These are phyloP conservation scores for Hemistola chrysoprasaria DNA, from an alignment of 2,888 invertebrate genomes.

Conservation along the genomic window DNA sequence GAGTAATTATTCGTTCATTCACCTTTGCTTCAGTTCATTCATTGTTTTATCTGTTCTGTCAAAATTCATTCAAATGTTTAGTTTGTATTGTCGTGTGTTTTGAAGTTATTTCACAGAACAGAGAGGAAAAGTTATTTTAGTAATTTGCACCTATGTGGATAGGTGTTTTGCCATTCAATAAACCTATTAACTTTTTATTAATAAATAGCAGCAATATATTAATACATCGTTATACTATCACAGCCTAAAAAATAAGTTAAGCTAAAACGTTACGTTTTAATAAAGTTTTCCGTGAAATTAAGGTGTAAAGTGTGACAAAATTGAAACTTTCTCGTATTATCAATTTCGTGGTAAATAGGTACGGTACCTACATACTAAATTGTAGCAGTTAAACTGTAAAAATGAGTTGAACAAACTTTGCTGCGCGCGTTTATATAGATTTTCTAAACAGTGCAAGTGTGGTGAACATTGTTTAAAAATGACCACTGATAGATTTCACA, in stretches of 20 bases:
- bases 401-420: conserved; percentile 71
- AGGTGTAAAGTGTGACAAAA: conserved; percentile 55
- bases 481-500: conserved; percentile 84
- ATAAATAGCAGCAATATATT: too few species aligned
- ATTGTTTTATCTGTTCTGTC: conserved; percentile 10
- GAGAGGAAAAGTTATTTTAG: too few species aligned
- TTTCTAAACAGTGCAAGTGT: conserved; percentile 11
- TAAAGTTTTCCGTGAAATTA: conserved; percentile 1
- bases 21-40: conserved; percentile 9
- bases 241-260: too few species aligned
- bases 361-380: too few species aligned
- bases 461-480: conserved; percentile 52
- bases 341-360: conserved; percentile 67
- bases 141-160: conserved; percentile 16
- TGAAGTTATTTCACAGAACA: conserved; percentile 1
- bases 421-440: conserved; percentile 19
- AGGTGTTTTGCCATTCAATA: conserved; percentile 10
- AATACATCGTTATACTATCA: too few species aligned
- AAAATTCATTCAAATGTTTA: neutral
- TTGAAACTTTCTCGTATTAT: conserved; percentile 62
- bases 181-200: neutral
- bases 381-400: conserved; percentile 50
- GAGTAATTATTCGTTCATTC: conserved; percentile 16
- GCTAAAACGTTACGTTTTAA: too few species aligned
- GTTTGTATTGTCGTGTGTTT: conserved; percentile 11